Evolutionary conservation across 1,140 invertebrate genomes (phyloP).

Genomic region (Dreissena polymorpha): DNA sequence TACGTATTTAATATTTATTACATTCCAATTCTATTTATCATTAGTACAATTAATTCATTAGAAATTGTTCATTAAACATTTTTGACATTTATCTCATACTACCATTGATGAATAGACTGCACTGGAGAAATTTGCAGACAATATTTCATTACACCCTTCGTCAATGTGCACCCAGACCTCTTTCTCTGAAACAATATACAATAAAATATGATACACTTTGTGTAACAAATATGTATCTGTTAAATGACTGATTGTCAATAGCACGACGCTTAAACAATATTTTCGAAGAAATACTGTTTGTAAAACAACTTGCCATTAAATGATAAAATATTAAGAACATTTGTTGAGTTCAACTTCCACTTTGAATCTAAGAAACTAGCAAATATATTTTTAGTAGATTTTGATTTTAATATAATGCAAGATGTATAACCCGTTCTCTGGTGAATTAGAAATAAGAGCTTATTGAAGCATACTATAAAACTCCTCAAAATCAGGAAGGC

Average conservation of each 20-base stretch:
- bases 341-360: neutral
- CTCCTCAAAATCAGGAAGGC: no score
- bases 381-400: no score
- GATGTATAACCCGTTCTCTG: no score
- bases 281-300: neutral
- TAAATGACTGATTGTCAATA: neutral
- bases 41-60: neutral
- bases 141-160: constrained; percentile 30
- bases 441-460: no score
- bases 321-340: neutral
- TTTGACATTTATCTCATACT: neutral
- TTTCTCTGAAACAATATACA: constrained; percentile 6
- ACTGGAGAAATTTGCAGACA: neutral
- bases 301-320: neutral
- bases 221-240: neutral
- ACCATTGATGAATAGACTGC: no score
- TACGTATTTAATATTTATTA: neutral
- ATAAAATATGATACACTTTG: neutral
- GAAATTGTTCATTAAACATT: neutral
- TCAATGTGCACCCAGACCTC: constrained; percentile 32
- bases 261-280: neutral
- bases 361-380: no score
- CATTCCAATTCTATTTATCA: neutral
- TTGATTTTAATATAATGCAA: no score
- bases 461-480: no score